A percentile compares a stretch with the other conserved stretches of the same genome.
These are phyloP conservation scores for Conomelus anceps DNA, from an alignment of 2,888 invertebrate genomes.

Conservation along the genomic window DNA sequence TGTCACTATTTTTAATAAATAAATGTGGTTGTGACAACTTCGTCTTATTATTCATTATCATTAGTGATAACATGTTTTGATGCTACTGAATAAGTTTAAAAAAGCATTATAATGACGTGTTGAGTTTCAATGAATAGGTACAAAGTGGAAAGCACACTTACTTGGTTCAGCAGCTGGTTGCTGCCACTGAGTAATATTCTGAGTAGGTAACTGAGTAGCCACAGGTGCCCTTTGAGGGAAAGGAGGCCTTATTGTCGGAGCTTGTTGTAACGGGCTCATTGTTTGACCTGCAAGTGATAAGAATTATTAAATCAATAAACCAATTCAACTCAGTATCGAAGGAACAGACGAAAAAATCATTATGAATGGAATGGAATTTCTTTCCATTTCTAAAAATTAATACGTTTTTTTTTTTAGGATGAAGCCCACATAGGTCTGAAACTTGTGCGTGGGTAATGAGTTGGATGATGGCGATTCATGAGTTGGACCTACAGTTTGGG, in stretches of 20 bases:
- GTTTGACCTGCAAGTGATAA: background rate
- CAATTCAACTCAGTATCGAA: background rate
- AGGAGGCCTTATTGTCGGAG: conserved; percentile 26
- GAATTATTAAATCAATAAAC: background rate
- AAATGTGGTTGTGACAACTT: no score
- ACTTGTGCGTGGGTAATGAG: no score
- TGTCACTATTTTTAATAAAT: no score
- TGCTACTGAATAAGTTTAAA: no score
- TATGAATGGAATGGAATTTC: no score
- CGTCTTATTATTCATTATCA: no score
- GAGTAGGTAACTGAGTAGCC: conserved; percentile 1
- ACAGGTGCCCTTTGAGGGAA: conserved; percentile 24
- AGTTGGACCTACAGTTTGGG: no score
- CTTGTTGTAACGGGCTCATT: background rate
- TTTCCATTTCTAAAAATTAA: no score
- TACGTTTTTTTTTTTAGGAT: no score
- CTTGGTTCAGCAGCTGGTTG: conserved; percentile 36
- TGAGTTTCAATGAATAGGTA: background rate
- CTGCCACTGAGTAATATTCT: conserved; percentile 1
- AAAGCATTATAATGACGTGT: background rate
- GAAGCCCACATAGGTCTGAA: no score
- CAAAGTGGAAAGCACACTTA: background rate
- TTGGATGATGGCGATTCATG: no score
- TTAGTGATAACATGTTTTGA: no score
- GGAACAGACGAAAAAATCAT: background rate